Evolutionary conservation across 2,113 vertebrate species (phyloP), one percentile per base, ranked within the genome.

Genomic region (Tretioscincus oriximinensis): DNA sequence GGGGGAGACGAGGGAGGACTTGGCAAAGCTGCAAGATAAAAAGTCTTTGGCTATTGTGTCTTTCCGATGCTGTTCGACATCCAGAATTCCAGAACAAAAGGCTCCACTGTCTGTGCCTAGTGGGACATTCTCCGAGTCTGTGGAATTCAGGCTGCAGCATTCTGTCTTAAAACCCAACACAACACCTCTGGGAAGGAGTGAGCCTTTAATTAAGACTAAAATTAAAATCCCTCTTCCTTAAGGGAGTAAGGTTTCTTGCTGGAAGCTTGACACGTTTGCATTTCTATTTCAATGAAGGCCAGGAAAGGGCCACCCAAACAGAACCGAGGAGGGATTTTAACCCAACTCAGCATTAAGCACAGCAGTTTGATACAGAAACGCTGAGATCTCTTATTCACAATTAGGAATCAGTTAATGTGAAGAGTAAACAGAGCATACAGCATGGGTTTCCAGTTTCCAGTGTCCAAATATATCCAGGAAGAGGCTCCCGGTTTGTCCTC

Each of bases 61-160:
- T 76, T 90, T 87, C 9, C 87, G 88, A 86, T 72, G 84, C 11
- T n/a, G 58, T 86, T 81, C 68, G 1, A 35, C 49, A 4, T 28
- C 81, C 79, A 84, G 85, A 89, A 35, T 41, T 41, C 20, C n/a
- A 72, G 70, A 71, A 93, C 89, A 93, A 80, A 92, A 84, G 89
- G 84, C 0, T 78, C 84, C 81, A 85, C 90, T 92, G 91, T 93
- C 80, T 88, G 82, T 47, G 51, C 22, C 73, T 72, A 83, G 79
- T 65, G 75, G 60, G 87, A 81, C 83, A 76, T 86, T 90, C 85
- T 91, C 83, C 88, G 83, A 81, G 88, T 88, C 86, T 88, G 14
- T 71, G 83, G 87, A 85, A 84, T 16, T 76, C 78, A 83, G 87
- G 84, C 85, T 87, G 92, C 88, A 85, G 87, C 74, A 67, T 84